These are phyloP conservation scores for Lagenorhynchus albirostris DNA, from an alignment of 2,113 vertebrate genomes.

Conservation along the genomic window DNA sequence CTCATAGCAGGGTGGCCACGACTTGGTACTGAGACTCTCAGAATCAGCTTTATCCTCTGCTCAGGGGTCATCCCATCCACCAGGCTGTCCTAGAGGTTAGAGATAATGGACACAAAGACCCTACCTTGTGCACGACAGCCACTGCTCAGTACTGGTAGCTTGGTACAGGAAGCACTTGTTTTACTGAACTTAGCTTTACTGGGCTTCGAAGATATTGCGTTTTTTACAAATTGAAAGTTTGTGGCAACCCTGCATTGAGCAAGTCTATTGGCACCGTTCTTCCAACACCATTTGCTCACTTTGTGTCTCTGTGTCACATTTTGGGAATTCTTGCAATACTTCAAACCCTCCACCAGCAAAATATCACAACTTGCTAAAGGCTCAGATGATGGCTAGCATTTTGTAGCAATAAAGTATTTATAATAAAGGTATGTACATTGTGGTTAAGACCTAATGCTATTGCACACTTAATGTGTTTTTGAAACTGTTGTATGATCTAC, in stretches of 20 bases:
- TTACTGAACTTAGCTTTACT: neutral
- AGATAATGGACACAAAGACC: neutral
- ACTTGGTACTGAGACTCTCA: too few species aligned
- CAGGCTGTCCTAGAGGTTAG: neutral
- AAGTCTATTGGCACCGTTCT: fast-evolving
- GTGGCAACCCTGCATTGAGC: neutral
- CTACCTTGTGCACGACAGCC: fast-evolving
- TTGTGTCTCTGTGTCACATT: neutral
- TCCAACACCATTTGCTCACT: neutral
- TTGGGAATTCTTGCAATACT: neutral
- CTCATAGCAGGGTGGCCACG: fast-evolving
- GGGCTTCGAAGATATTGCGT: neutral
- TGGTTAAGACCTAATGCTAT: neutral
- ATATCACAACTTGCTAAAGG: neutral
- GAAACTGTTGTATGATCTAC: conserved; percentile 78
- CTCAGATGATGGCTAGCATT: neutral
- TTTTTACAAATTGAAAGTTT: neutral
- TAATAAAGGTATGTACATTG: neutral
- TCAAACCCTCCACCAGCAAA: neutral
- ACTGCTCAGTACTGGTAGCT: neutral
- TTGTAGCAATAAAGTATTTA: neutral
- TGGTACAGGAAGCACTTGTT: neutral
- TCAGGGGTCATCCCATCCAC: too few species aligned
- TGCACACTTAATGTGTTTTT: conserved; percentile 74
- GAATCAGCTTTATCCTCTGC: too few species aligned